phyloP scores from a whole-genome alignment of 1,140 invertebrate genomes.

The Probaryconus sp. region DNA sequence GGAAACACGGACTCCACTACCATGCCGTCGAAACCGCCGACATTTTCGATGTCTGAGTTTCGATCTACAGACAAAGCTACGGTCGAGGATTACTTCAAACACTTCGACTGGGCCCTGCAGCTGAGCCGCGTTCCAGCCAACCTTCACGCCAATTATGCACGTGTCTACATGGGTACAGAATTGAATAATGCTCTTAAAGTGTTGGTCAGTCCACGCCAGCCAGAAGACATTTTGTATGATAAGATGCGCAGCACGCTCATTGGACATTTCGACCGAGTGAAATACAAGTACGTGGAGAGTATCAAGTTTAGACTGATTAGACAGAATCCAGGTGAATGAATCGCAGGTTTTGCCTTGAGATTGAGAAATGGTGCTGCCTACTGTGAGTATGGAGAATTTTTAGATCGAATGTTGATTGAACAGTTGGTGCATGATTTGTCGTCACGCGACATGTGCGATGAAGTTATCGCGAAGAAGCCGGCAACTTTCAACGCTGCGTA shows the following conservation, averaged over 20 bases:
- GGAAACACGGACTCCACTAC: no score
- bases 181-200: slow-evolving; percentile 43
- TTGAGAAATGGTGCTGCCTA: slow-evolving; percentile 34
- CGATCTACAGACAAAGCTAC: no score
- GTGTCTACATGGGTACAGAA: slow-evolving; percentile 41
- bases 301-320: slow-evolving; percentile 26
- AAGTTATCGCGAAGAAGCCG: slow-evolving; percentile 53
- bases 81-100: background rate
- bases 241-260: slow-evolving; percentile 28
- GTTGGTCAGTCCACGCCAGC: slow-evolving; percentile 29
- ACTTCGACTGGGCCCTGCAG: background rate
- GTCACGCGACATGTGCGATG: slow-evolving; percentile 49
- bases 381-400: slow-evolving; percentile 52
- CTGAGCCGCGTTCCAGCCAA: background rate
- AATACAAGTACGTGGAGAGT: slow-evolving; percentile 45
- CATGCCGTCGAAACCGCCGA: no score
- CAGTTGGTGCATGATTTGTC: slow-evolving; percentile 42
- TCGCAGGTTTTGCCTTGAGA: slow-evolving; percentile 37
- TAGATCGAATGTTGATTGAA: slow-evolving; percentile 60
- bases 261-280: slow-evolving; percentile 28
- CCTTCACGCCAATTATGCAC: slow-evolving; percentile 22
- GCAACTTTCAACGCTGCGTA: slow-evolving; percentile 36
- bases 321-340: slow-evolving; percentile 22
- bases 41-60: no score
- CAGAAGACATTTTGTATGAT: slow-evolving; percentile 23